Evolutionary conservation across 1,140 invertebrate genomes (phyloP), one percentile per base, ranked within the genome.

Genomic region (Diachasmimorpha longicaudata): DNA sequence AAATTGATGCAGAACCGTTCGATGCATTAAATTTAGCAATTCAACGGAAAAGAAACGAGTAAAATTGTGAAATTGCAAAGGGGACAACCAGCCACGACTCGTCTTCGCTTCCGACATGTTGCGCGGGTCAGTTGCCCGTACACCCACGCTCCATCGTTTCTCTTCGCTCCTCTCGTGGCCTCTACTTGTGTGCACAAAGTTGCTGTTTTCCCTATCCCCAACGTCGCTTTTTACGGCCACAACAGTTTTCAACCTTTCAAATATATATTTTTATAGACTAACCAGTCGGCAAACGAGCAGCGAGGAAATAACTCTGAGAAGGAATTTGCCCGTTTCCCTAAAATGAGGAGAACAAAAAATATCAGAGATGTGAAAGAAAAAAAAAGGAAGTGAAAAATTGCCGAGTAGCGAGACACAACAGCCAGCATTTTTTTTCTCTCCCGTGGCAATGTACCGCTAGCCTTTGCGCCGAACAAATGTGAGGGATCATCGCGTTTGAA

Each of bases 41-140:
- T 63, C 10, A 63, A 63, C 19, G 58, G 21, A 9, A 8, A 68
- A 68, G 25, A 68, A 68, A 68, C 8, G 36, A 68, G 10, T 16
- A 39, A 68, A 68, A 68, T 39, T 42, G 13, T 73, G 21, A 73
- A 67, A 42, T 73, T 63, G 16, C n/a, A 44, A 73, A 44, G 58
- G 39, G 58, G 31, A 73, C 58, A 72, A 37, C 11, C 55, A 63
- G 71, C 58, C 71, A 73, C 58, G 58, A 73, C 37, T 73, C 58
- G 58, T 67, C 72, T 44, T 71, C 63, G 39, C 21, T 77, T 63
- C 52, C 80, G 77, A 77, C 70, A 76, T 79, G 78, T 80, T 80
- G 79, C 77, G 81, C 74, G 79, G 79, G 80, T 81, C 80, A 81
- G 81, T 82, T 78, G 78, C 76, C 77, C 75, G n/a, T 25, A 73